Conservation (phyloP, 1,140 invertebrate species). For the Eriocheir sinensis region DNA sequence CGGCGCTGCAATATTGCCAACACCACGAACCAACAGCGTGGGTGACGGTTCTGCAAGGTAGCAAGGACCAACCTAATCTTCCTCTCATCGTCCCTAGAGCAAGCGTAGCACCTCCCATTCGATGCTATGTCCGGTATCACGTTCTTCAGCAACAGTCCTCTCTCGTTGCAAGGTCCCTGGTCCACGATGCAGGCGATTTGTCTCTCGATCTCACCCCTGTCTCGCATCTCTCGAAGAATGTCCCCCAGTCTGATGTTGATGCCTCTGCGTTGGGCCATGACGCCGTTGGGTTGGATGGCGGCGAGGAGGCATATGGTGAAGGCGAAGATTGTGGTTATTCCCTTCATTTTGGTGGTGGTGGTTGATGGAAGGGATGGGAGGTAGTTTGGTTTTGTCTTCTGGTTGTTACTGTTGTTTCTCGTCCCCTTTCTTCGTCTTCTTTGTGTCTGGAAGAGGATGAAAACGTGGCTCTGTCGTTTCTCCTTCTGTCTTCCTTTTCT, state of each 20-base stretch:
- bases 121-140: neutral
- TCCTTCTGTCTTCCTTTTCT: no score
- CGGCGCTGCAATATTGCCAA: neutral
- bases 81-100: neutral
- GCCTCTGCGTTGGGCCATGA: neutral
- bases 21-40: neutral
- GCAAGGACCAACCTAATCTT: neutral
- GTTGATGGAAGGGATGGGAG: no score
- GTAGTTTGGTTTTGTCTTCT: no score
- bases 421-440: no score
- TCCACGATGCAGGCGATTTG: neutral
- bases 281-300: no score
- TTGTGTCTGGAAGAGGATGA: no score
- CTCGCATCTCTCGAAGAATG: neutral
- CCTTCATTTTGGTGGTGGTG: no score
- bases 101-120: neutral
- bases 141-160: neutral
- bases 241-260: neutral
- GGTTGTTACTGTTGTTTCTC: no score
- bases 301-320: neutral
- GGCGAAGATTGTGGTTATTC: no score
- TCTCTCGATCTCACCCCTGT: neutral
- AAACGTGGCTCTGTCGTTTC: no score
- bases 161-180: conserved; percentile 24
- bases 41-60: neutral